Percentiles rank a stretch among this genome's conserved stretches.
Evolutionary conservation across 1,140 invertebrate species (phyloP).

Genomic region (Archivesica marissinica): DNA sequence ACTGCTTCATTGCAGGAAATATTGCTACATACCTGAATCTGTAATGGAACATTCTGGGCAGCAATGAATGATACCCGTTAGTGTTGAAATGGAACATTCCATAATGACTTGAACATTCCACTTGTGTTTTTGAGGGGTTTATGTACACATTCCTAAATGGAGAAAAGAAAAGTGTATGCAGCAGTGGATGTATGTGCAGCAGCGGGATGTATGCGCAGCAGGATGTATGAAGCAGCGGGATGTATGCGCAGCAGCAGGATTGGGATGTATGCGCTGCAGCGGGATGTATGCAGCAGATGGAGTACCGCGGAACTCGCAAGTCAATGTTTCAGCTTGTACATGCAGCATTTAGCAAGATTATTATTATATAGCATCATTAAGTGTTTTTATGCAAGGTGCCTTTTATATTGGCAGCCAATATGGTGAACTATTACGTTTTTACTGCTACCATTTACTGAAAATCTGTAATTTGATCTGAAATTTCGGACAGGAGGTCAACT

Average conservation of each 20-base stretch:
- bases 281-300: too few relatives aligned
- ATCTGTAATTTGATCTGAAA: conserved; percentile 53
- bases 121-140: not conserved
- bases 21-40: conserved; percentile 11
- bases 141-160: conserved; percentile 28
- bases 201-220: too few relatives aligned
- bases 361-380: too few relatives aligned
- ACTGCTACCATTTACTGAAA: conserved; percentile 34
- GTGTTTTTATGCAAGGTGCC: conserved; percentile 42
- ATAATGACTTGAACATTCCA: conserved; percentile 42
- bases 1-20: not conserved
- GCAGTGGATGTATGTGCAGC: not conserved
- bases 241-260: too few relatives aligned
- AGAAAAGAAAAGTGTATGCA: not conserved
- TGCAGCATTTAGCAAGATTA: too few relatives aligned
- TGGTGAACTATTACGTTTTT: conserved; percentile 3
- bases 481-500: conserved; percentile 1
- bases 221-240: too few relatives aligned
- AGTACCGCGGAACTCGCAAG: too few relatives aligned
- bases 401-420: conserved; percentile 33
- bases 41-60: conserved; percentile 20
- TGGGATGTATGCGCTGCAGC: too few relatives aligned
- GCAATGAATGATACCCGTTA: too few relatives aligned
- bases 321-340: too few relatives aligned
- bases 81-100: conserved; percentile 54